Percentiles rank a stretch among this genome's conserved stretches.
Conservation (phyloP, 2,888 invertebrate genomes). For the Eristalis intricaria region DNA sequence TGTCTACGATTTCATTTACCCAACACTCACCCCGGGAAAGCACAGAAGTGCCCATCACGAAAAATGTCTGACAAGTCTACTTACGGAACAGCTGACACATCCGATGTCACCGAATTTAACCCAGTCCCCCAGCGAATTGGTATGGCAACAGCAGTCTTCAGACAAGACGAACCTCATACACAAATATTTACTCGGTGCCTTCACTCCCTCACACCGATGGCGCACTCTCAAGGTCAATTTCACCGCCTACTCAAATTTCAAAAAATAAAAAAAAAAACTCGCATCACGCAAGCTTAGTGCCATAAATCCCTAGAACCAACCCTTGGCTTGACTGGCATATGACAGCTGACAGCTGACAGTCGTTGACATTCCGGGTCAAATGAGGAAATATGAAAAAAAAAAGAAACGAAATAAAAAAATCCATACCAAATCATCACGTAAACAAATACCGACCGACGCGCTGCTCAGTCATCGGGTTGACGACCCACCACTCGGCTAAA, state of each 20-base stretch:
- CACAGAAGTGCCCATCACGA: not conserved
- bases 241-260: not conserved
- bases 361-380: not conserved
- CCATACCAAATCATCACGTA: not conserved
- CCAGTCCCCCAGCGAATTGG: not conserved
- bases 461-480: not conserved
- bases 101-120: not conserved
- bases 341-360: not conserved
- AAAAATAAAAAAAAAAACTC: not conserved
- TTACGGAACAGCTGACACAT: not conserved
- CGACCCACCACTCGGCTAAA: not conserved
- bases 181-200: not conserved
- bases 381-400: not conserved
- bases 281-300: not conserved
- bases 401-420: not conserved
- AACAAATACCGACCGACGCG: not conserved
- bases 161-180: not conserved
- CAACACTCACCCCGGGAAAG: not conserved
- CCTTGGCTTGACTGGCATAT: not conserved
- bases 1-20: not conserved
- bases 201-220: not conserved
- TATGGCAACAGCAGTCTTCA: not conserved
- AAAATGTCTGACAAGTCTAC: not conserved
- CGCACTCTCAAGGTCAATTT: not conserved
- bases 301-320: not conserved